phyloP scores from a whole-genome alignment of 2,113 vertebrate species.

The Gallinago media region DNA sequence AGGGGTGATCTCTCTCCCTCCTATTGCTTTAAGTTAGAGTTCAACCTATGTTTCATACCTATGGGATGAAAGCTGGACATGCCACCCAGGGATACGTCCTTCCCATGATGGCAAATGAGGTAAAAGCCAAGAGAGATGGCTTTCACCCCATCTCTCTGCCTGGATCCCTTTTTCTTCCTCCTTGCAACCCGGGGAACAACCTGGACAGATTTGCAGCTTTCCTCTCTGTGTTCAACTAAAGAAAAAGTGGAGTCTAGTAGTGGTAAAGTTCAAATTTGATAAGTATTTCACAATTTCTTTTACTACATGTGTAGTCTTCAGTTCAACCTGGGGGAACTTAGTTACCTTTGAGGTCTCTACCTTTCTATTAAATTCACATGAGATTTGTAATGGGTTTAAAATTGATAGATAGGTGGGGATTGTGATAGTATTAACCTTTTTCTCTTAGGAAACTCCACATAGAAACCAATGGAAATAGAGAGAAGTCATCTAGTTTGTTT shows the following conservation, averaged over 20 bases:
- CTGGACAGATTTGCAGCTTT: background rate
- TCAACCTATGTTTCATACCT: background rate
- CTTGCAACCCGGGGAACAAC: background rate
- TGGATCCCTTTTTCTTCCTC: background rate
- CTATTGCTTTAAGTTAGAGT: background rate
- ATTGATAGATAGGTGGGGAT: background rate
- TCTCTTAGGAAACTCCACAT: background rate
- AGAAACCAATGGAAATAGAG: background rate
- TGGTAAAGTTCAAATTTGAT: background rate
- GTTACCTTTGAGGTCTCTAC: background rate
- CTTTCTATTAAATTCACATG: background rate
- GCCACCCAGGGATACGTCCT: background rate
- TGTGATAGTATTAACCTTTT: background rate
- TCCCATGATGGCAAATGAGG: background rate
- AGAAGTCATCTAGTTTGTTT: background rate
- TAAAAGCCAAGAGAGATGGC: background rate
- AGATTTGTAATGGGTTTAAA: background rate
- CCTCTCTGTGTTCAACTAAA: background rate
- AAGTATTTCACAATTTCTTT: background rate
- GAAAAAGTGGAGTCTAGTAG: background rate
- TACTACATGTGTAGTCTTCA: background rate
- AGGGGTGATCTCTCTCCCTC: background rate
- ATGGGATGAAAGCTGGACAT: background rate
- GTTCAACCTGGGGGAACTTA: background rate
- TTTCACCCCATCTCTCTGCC: background rate